Conservation (phyloP, 2,797 vertebrate species). For the Coregonus suidteri region DNA sequence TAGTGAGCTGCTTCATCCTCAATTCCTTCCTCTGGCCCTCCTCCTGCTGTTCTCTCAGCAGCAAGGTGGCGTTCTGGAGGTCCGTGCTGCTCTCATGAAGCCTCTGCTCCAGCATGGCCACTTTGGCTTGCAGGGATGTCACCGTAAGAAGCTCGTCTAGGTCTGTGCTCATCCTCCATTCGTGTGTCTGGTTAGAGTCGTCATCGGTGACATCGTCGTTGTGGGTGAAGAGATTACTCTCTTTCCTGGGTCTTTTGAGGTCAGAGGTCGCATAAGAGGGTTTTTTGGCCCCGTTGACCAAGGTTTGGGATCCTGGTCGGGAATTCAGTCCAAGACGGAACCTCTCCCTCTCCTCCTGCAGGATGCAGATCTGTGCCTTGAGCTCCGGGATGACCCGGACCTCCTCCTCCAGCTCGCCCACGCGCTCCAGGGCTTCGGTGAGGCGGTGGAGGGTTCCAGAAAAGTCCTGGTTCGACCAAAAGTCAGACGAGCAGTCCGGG, state of each 20-base stretch:
- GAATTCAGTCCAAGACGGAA: constrained; percentile 59
- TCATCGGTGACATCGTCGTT: constrained; percentile 33
- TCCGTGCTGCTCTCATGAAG: constrained; percentile 79
- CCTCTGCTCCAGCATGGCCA: constrained; percentile 81
- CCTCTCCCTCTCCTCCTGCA: constrained; percentile 70
- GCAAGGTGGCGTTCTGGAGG: constrained; percentile 70
- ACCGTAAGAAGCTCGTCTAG: constrained; percentile 64
- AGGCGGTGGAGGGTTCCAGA: constrained; percentile 67
- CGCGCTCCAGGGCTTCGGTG: constrained; percentile 66
- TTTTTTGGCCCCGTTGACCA: constrained; percentile 50
- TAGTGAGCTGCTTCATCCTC: constrained; percentile 77
- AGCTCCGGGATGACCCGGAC: constrained; percentile 71
- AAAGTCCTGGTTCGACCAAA: constrained; percentile 32
- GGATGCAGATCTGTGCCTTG: constrained; percentile 70
- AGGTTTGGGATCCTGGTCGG: neutral
- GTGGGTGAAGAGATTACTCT: constrained; percentile 40
- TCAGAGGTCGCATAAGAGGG: constrained; percentile 24
- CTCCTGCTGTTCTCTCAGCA: constrained; percentile 78
- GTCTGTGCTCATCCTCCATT: constrained; percentile 70
- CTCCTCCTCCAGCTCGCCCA: constrained; percentile 76
- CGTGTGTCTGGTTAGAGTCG: constrained; percentile 45
- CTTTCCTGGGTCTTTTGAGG: constrained; percentile 49
- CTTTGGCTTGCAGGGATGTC: constrained; percentile 77
- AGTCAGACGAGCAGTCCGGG: constrained; percentile 18
- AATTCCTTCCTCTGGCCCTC: constrained; percentile 79